A percentile compares a stretch with the other conserved stretches of the same genome.
Conservation (phyloP, 2,888 invertebrate species). For the Epistrophe grossulariae region DNA sequence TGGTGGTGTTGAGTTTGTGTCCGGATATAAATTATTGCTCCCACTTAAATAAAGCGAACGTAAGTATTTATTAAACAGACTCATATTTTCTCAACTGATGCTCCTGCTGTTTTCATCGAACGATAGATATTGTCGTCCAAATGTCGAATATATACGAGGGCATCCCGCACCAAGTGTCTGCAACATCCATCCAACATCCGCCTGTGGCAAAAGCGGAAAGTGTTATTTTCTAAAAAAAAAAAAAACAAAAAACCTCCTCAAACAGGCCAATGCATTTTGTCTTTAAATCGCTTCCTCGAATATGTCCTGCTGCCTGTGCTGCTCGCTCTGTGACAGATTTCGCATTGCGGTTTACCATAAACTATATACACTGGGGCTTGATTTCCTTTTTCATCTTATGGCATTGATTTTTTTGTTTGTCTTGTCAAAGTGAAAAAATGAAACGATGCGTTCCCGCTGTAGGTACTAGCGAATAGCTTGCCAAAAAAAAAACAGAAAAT, state of each 20-base stretch:
- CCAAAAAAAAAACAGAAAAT: constrained; percentile 55
- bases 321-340: constrained; percentile 82
- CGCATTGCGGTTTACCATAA: constrained; percentile 84
- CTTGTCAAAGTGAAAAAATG: constrained; percentile 46
- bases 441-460: constrained; percentile 66
- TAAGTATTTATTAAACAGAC: constrained; percentile 74
- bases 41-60: constrained; percentile 73
- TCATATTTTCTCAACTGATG: constrained; percentile 63
- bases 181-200: constrained; percentile 8
- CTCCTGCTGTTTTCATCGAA: constrained; percentile 52
- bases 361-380: constrained; percentile 76
- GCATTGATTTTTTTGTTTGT: constrained; percentile 16
- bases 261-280: constrained; percentile 69
- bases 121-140: constrained; percentile 57
- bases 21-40: constrained; percentile 71
- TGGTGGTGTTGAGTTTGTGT: constrained; percentile 43
- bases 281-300: constrained; percentile 63
- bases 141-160: constrained; percentile 47
- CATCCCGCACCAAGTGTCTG: constrained; percentile 28
- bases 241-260: constrained; percentile 43
- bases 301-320: constrained; percentile 56
- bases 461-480: constrained; percentile 42
- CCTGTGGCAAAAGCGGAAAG: constrained; percentile 26
- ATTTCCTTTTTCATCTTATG: constrained; percentile 64
- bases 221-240: constrained; percentile 42